These are phyloP conservation scores for Drosophila buzzatii DNA, from an alignment of 2,888 invertebrate genomes.

Conservation along the genomic window DNA sequence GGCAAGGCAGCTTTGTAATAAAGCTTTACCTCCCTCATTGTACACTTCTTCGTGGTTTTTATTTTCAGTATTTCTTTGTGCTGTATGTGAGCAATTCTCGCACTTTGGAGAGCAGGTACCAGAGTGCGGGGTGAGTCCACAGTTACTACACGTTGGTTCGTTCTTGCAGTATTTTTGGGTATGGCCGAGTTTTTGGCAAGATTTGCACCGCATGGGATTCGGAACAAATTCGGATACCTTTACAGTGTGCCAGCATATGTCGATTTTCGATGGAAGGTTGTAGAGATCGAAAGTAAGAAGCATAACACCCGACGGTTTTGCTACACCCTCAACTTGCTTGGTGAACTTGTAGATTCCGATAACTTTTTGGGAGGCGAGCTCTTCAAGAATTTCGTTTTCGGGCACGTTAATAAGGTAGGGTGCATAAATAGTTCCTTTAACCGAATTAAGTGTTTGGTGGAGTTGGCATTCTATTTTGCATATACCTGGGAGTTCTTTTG, in stretches of 20 bases:
- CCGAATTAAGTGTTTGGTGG: constrained; percentile 18
- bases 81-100: constrained; percentile 8
- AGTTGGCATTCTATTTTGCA: constrained; percentile 19
- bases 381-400: constrained; percentile 21
- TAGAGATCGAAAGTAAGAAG: constrained; percentile 20
- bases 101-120: constrained; percentile 10
- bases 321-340: constrained; percentile 9
- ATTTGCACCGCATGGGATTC: constrained; percentile 16
- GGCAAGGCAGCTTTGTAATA: neutral
- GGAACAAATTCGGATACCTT: constrained; percentile 12
- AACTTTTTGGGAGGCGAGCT: constrained; percentile 17
- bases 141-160: constrained; percentile 2
- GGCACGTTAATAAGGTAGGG: constrained; percentile 18
- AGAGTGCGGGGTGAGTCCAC: constrained; percentile 8
- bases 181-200: constrained; percentile 11
- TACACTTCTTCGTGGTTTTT: neutral
- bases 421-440: constrained; percentile 12
- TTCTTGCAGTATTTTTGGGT: constrained; percentile 14
- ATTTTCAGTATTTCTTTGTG: neutral
- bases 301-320: constrained; percentile 18
- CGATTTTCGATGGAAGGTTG: constrained; percentile 17
- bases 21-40: neutral
- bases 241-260: constrained; percentile 16
- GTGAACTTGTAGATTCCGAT: constrained; percentile 15
- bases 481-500: constrained; percentile 15